Conservation (phyloP, 2,797 vertebrate genomes). For the Eupleurogrammus muticus region DNA sequence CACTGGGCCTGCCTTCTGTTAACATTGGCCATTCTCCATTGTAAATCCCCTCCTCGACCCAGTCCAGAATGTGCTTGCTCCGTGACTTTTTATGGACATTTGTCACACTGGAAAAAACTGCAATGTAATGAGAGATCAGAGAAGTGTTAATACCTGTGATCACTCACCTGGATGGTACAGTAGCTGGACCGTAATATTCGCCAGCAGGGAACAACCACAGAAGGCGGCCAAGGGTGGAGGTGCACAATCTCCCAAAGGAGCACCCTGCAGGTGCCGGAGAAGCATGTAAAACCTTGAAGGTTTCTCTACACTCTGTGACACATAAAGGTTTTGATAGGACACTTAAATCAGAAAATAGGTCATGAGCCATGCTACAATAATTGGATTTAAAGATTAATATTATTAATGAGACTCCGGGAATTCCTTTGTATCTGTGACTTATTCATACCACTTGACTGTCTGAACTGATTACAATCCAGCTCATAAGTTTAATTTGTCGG, state of each 20-base stretch:
- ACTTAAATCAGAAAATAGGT: slow-evolving; percentile 82
- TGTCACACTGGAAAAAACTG: slow-evolving; percentile 81
- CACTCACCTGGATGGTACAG: slow-evolving; percentile 75
- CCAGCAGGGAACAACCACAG: slow-evolving; percentile 39
- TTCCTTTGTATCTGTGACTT: slow-evolving; percentile 80
- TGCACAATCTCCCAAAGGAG: slow-evolving; percentile 40
- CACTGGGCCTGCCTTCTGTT: neutral
- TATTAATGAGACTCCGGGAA: slow-evolving; percentile 81
- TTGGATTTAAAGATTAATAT: slow-evolving; percentile 86
- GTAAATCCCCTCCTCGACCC: slow-evolving; percentile 36
- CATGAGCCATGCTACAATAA: slow-evolving; percentile 78
- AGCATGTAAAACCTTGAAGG: slow-evolving; percentile 36
- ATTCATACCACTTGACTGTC: slow-evolving; percentile 78
- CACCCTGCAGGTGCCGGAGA: slow-evolving; percentile 26
- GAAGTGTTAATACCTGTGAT: slow-evolving; percentile 85
- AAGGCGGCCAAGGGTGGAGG: slow-evolving; percentile 29
- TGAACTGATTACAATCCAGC: slow-evolving; percentile 72
- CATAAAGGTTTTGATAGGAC: slow-evolving; percentile 68
- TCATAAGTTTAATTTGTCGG: slow-evolving; percentile 70
- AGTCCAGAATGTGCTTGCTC: slow-evolving; percentile 50
- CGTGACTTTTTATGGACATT: slow-evolving; percentile 51
- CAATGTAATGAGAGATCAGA: slow-evolving; percentile 84
- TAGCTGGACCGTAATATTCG: slow-evolving; percentile 47
- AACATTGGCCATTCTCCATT: slow-evolving; percentile 13
- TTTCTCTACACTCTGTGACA: slow-evolving; percentile 48